These are phyloP conservation scores for Odontamblyopus rebecca DNA, from an alignment of 2,797 vertebrate species.

Conservation along the genomic window DNA sequence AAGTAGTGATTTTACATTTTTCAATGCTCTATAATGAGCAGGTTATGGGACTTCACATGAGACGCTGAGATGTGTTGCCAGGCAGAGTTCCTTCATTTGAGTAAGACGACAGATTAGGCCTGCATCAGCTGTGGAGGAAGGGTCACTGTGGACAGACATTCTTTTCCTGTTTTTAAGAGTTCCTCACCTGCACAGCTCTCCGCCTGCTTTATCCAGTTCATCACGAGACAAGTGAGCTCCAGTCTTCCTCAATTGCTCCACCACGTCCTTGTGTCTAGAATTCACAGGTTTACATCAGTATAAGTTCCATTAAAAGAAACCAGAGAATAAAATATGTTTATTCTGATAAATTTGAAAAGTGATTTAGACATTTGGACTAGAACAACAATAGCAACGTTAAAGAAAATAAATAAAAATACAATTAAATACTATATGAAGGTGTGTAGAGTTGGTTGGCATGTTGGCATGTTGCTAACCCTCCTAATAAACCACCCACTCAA, in stretches of 20 bases:
- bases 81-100: slow-evolving; percentile 68
- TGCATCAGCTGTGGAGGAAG: slow-evolving; percentile 63
- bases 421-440: not conserved
- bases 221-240: slow-evolving; percentile 87
- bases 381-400: not conserved
- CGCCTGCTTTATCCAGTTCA: slow-evolving; percentile 83
- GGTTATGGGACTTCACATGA: slow-evolving; percentile 16
- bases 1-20: slow-evolving; percentile 6
- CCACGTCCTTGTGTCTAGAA: slow-evolving; percentile 80
- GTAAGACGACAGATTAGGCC: slow-evolving; percentile 74
- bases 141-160: slow-evolving; percentile 37
- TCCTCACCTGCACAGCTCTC: slow-evolving; percentile 88
- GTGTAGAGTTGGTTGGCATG: slow-evolving; percentile 42
- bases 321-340: not conserved
- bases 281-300: not conserved
- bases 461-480: slow-evolving; percentile 51
- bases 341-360: not conserved
- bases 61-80: slow-evolving; percentile 62
- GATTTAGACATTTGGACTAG: not conserved
- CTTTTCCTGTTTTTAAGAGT: not conserved
- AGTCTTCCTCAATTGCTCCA: slow-evolving; percentile 81
- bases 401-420: too few relatives aligned
- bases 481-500: slow-evolving; percentile 41
- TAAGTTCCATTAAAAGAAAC: not conserved
- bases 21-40: not conserved